Evolutionary conservation across 2,113 vertebrate species (phyloP).

Genomic region (Pitta sordida): DNA sequence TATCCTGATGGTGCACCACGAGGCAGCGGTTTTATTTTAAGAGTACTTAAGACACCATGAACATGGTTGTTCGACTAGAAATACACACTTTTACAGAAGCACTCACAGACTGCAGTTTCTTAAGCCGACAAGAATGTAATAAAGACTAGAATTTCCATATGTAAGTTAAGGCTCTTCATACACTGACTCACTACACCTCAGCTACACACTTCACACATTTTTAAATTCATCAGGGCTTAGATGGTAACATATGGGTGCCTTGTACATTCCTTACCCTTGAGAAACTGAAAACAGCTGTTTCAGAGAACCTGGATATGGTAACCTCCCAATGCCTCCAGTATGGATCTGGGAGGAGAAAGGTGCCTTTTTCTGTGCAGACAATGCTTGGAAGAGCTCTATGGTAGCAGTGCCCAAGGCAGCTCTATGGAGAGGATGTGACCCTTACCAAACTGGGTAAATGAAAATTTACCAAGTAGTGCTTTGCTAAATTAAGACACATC

Average conservation of each 20-base stretch:
- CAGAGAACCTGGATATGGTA: neutral
- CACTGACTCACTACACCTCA: neutral
- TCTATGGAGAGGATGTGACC: neutral
- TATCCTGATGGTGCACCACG: rapidly evolving
- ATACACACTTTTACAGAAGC: neutral
- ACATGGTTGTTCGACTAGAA: neutral
- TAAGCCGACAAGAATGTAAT: neutral
- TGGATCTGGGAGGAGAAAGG: neutral
- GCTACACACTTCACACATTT: neutral
- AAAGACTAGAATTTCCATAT: neutral
- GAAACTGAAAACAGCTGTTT: neutral
- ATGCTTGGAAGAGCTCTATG: neutral
- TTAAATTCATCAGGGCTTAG: neutral
- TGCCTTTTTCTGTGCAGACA: neutral
- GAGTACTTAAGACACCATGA: neutral
- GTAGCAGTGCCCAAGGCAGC: neutral
- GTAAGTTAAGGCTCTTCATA: neutral
- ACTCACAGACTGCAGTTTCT: neutral
- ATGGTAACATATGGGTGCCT: neutral
- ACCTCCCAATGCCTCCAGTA: neutral
- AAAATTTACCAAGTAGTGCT: neutral
- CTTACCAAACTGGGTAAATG: neutral
- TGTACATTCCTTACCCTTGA: neutral
- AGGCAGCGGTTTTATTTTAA: neutral
- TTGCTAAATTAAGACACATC: neutral